Evolutionary conservation across 2,888 invertebrate genomes (phyloP).

Genomic region (Sipha maydis): DNA sequence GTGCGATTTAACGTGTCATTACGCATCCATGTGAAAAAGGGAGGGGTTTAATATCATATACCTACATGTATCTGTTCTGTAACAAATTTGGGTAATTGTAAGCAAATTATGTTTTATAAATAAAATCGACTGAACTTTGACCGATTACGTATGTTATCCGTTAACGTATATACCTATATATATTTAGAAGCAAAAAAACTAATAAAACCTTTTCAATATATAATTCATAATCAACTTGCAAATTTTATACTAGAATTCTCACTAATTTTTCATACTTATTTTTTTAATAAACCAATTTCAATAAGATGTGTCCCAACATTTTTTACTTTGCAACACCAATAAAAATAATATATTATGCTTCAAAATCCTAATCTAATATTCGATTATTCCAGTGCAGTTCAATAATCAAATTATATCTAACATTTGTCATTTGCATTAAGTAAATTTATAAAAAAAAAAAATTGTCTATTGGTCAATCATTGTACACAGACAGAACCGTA

Average conservation of each 20-base stretch:
- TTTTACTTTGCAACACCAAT: no score
- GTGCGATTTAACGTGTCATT: background rate
- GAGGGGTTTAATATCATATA: background rate
- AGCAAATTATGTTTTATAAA: background rate
- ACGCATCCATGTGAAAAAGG: background rate
- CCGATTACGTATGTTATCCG: background rate
- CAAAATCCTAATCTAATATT: no score
- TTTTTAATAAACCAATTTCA: no score
- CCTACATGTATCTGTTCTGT: background rate
- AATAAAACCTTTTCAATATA: background rate
- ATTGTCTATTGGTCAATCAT: no score
- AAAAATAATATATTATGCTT: no score
- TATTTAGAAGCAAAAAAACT: no score
- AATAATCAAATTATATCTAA: no score
- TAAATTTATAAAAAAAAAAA: no score
- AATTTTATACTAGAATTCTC: background rate
- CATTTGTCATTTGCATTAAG: no score
- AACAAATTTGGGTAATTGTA: background rate
- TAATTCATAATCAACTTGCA: background rate
- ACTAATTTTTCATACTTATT: conserved; percentile 1
- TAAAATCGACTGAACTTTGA: background rate
- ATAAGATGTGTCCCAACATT: no score
- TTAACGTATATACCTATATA: background rate
- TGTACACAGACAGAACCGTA: no score
- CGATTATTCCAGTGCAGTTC: no score